Percentiles rank a stretch among this genome's conserved stretches.
phyloP scores from a whole-genome alignment of 2,888 invertebrate genomes.

The Drosophila subsilvestris region DNA sequence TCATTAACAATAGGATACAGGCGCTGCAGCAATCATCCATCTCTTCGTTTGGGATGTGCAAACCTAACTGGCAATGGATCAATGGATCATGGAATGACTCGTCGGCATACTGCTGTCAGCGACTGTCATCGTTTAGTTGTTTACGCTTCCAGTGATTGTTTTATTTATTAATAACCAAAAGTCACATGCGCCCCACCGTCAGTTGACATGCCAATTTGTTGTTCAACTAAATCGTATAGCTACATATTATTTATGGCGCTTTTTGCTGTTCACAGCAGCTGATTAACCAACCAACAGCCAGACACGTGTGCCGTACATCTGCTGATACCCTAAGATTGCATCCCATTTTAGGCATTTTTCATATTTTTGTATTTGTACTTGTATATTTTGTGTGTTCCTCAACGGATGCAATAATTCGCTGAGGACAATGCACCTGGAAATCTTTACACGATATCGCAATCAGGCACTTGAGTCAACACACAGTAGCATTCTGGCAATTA shows the following conservation, averaged over 20 bases:
- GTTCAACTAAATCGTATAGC: conserved; percentile 45
- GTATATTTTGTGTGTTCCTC: conserved; percentile 20
- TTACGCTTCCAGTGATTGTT: conserved; percentile 53
- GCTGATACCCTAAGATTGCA: conserved; percentile 21
- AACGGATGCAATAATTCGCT: background rate
- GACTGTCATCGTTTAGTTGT: conserved; percentile 59
- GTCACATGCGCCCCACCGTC: conserved; percentile 65
- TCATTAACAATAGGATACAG: conserved; percentile 45
- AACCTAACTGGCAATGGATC: conserved; percentile 29
- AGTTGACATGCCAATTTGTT: conserved; percentile 51
- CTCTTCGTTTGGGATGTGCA: conserved; percentile 6
- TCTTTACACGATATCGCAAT: conserved; percentile 28
- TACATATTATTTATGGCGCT: conserved; percentile 23
- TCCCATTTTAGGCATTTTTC: background rate
- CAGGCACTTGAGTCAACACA: background rate
- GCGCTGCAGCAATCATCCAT: conserved; percentile 23
- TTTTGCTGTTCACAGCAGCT: conserved; percentile 12
- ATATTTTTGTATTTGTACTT: background rate
- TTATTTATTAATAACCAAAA: conserved; percentile 54
- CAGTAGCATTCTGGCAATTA: conserved; percentile 5
- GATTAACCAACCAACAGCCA: conserved; percentile 12
- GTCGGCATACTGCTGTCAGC: conserved; percentile 34
- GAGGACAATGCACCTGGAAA: conserved; percentile 36
- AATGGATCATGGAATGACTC: conserved; percentile 27
- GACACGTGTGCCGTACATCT: conserved; percentile 28